A percentile compares a stretch with the other conserved stretches of the same genome.
phyloP scores from a whole-genome alignment of 92 coral and sea anemone genomes.

The Palythoa grandiflora region DNA sequence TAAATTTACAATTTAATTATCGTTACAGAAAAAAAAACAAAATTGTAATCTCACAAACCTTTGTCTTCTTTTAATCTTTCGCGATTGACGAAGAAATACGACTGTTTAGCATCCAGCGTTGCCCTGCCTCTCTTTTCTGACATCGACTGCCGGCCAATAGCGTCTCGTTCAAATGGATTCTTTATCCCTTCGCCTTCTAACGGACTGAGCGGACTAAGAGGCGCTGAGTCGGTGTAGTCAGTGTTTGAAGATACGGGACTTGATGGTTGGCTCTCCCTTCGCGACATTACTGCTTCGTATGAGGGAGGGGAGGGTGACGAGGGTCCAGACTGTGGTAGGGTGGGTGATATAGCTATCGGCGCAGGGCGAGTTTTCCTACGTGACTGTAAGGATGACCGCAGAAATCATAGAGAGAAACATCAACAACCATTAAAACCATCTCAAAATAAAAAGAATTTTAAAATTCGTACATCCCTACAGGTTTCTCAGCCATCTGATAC shows the following conservation, averaged over 20 bases:
- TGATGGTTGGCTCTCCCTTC: conserved; percentile 31
- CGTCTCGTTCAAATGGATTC: conserved; percentile 91
- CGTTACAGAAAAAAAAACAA: neutral
- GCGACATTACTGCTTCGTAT: conserved; percentile 30
- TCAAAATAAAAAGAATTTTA: neutral
- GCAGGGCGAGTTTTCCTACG: conserved; percentile 37
- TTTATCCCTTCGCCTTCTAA: conserved; percentile 47
- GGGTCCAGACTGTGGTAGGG: conserved; percentile 30
- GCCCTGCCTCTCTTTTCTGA: conserved; percentile 95
- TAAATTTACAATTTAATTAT: neutral
- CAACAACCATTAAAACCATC: neutral
- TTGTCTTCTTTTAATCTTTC: conserved; percentile 72
- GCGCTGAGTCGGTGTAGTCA: conserved; percentile 49
- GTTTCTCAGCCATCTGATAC: neutral
- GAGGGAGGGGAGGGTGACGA: conserved; percentile 50
- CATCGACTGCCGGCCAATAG: conserved; percentile 96
- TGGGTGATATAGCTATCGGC: conserved; percentile 23
- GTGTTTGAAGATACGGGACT: conserved; percentile 30
- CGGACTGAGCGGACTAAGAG: conserved; percentile 68
- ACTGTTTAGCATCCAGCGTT: conserved; percentile 88
- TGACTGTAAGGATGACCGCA: conserved; percentile 26
- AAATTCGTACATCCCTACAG: no score
- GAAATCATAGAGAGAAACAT: neutral
- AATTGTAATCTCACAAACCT: conserved; percentile 36
- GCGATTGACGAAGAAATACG: conserved; percentile 80